These are phyloP conservation scores for Acleris literana DNA, from an alignment of 2,888 invertebrate genomes.

Conservation along the genomic window DNA sequence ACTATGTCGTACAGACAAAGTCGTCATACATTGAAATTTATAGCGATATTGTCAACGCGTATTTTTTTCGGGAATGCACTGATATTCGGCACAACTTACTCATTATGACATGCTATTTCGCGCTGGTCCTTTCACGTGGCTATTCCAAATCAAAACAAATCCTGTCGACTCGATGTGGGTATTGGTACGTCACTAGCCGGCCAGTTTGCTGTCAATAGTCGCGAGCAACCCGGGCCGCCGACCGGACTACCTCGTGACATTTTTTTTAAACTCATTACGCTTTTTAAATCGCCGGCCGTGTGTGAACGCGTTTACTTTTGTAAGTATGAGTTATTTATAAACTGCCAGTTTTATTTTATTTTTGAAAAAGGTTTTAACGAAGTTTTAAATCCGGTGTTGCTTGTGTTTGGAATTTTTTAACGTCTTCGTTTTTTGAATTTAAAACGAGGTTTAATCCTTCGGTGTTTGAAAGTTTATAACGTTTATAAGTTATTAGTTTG, in stretches of 20 bases:
- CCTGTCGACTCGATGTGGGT: background rate
- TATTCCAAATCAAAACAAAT: background rate
- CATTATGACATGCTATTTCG: too few species aligned
- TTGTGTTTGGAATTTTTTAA: background rate
- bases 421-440: too few species aligned
- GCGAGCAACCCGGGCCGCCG: constrained; percentile 9
- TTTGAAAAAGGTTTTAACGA: constrained; percentile 12
- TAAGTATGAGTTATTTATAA: constrained; percentile 12
- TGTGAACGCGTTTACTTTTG: constrained; percentile 7
- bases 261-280: constrained; percentile 2
- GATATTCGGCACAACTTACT: too few species aligned
- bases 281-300: constrained; percentile 4
- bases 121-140: too few species aligned
- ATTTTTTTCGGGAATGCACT: too few species aligned
- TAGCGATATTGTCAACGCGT: too few species aligned
- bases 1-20: too few species aligned
- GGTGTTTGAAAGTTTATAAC: background rate
- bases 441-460: background rate
- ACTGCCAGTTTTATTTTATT: constrained; percentile 1
- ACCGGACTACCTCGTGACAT: constrained; percentile 11
- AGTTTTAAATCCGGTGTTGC: background rate
- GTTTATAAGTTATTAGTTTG: too few species aligned
- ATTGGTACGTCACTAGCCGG: constrained; percentile 3
- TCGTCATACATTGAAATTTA: too few species aligned
- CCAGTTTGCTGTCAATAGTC: constrained; percentile 6